Evolutionary conservation across 2,888 invertebrate species (phyloP), one percentile per base, ranked within the genome.

Genomic region (Dicyrtoma fusca): DNA sequence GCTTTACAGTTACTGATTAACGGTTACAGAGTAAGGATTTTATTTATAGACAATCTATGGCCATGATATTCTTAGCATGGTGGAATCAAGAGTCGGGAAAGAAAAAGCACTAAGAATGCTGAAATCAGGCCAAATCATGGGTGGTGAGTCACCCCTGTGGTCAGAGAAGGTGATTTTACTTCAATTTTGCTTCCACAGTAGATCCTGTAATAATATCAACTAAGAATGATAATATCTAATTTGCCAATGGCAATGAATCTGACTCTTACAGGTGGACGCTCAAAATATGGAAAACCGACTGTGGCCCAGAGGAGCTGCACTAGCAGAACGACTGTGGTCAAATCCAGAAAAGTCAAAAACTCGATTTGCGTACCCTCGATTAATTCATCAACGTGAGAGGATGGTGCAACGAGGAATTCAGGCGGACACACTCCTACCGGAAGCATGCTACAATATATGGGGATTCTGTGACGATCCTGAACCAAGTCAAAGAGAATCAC

Each of bases 101-200:
- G 72, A 68, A 4, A 66, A 63, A 17, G 75, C 74, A 13, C 26
- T 72, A 25, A 66, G 72, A 51, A 51, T 69, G 51, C 72, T 77
- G 13, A 62, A 73, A 10, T 47, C 71, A 0, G 74, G 77, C 8
- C 79, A 81, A 44, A 77, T 89, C 6, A 83, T 86, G 85, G 94
- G 94, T n/a, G 89, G 89, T 0, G 94, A 94, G 83, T 92, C 92
- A 0, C 88, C 93, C 2, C 84, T 95, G 70, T 95, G 95, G 94
- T 88, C 92, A 0, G 95, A 95, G 83, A 94, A 93, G 85, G 88
- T 76, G 21, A 44, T 11, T 45, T 3, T 34, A 5, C 8, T 34
- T 34, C 34, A 34, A 34, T 34, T 34, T 34, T 34, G 34, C 8
- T 34, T 34, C 3, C 34, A 34, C 8, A 8, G 34, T 34, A 34